Evolutionary conservation across 2,888 invertebrate species (phyloP), one percentile per base, ranked within the genome.

Genomic region (Psococerastis gibbosa): DNA sequence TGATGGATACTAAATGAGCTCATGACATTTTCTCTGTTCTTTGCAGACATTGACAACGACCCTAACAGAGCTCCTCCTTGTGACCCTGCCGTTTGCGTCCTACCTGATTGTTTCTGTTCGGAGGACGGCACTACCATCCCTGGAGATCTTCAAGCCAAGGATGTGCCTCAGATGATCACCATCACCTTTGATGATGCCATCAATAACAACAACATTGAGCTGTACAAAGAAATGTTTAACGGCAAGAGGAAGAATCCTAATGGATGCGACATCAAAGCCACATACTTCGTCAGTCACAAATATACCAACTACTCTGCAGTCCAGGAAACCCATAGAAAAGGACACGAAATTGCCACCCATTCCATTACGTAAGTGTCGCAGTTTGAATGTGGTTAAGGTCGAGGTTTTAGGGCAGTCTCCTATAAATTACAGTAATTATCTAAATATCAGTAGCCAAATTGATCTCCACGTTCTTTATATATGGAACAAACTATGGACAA

Each of bases 141-240:
- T 48, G 84, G 84, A 11, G 84, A 87, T 57, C 64, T 87, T 41
- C 84, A 83, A 11, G 60, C 75, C 48, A 81, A 75, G 63, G 84
- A 87, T 56, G 84, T 89, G 1, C 89, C 89, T 3, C 88, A 89
- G 67, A 89, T 89, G 89, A 78, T 91, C 57, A 88, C 85, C 46
- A 81, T 91, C 58, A 89, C 89, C 42, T 91, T 91, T 60, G 89
- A 91, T 58, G 89, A 89, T 56, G 89, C 89, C 56, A 85, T 91
- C 63, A 91, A 91, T 63, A 88, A 88, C 64, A 88, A 91, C 66
- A 91, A 91, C 64, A 89, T 89, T 58, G 88, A 85, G 54, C 66
- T 91, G 42, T 91, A 89, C 71, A 84, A 84, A 60, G 87, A 88
- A 56, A 87, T 91, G 50, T 89, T 91, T 66, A 84, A 79, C 60